These are phyloP conservation scores for Indicator indicator DNA, from an alignment of 2,113 vertebrate species.

Conservation along the genomic window DNA sequence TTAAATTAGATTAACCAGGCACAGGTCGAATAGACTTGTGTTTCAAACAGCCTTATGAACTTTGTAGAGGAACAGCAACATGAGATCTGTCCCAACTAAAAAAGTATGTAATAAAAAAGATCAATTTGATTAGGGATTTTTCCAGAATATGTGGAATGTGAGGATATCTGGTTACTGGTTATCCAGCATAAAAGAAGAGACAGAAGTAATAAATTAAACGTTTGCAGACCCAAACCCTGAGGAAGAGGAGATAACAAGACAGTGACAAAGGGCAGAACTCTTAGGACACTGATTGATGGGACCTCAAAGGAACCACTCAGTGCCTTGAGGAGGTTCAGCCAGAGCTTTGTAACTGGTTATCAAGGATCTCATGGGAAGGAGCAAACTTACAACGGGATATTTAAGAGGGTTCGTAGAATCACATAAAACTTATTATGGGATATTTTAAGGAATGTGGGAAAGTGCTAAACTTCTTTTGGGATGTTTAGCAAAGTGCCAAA, in stretches of 20 bases:
- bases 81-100: background rate
- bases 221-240: background rate
- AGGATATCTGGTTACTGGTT: background rate
- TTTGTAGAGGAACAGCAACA: background rate
- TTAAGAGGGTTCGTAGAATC: background rate
- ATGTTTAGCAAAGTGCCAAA: background rate
- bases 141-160: background rate
- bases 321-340: background rate
- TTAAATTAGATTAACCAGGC: background rate
- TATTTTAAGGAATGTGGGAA: background rate
- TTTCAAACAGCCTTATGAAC: background rate
- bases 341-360: background rate
- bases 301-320: background rate
- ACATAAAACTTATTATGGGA: background rate
- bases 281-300: background rate
- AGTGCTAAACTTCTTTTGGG: background rate
- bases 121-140: background rate
- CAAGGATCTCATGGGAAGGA: background rate
- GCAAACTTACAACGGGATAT: background rate
- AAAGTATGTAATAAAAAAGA: background rate
- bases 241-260: background rate
- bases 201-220: background rate
- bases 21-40: background rate
- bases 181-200: background rate
- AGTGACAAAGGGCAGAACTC: background rate